phyloP scores from a whole-genome alignment of 2,888 invertebrate genomes.

The Eueremaeus valkanovi region DNA sequence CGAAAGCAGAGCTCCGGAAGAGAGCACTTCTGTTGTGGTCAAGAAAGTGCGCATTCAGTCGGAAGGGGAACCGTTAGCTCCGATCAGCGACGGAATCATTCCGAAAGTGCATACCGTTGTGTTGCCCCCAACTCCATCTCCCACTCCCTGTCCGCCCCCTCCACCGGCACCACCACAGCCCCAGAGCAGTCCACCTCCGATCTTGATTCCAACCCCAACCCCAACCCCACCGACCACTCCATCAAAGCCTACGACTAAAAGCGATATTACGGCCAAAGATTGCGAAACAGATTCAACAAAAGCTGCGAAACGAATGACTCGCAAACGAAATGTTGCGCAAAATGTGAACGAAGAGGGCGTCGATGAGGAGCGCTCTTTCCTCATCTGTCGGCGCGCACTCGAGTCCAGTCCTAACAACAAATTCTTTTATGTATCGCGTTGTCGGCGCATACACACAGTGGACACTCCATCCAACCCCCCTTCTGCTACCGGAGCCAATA shows the following conservation, averaged over 20 bases:
- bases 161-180: not conserved
- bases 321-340: not conserved
- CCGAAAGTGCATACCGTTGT: not conserved
- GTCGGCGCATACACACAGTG: slow-evolving; percentile 24
- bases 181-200: no score
- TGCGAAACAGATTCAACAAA: not conserved
- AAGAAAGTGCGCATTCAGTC: slow-evolving; percentile 12
- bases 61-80: not conserved
- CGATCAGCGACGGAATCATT: not conserved
- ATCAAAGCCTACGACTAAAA: not conserved
- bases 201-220: no score
- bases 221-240: slow-evolving; percentile 26
- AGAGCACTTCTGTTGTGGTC: not conserved
- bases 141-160: not conserved
- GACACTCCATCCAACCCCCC: not conserved
- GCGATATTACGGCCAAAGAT: not conserved
- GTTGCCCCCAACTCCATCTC: not conserved
- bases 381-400: slow-evolving; percentile 72
- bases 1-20: not conserved
- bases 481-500: no score
- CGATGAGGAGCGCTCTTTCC: slow-evolving; percentile 88
- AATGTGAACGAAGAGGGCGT: slow-evolving; percentile 55
- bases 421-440: slow-evolving; percentile 34
- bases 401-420: slow-evolving; percentile 76
- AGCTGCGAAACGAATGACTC: not conserved